These are phyloP conservation scores for Phyllostomus hastatus DNA, from an alignment of 2,113 vertebrate genomes.

Conservation along the genomic window DNA sequence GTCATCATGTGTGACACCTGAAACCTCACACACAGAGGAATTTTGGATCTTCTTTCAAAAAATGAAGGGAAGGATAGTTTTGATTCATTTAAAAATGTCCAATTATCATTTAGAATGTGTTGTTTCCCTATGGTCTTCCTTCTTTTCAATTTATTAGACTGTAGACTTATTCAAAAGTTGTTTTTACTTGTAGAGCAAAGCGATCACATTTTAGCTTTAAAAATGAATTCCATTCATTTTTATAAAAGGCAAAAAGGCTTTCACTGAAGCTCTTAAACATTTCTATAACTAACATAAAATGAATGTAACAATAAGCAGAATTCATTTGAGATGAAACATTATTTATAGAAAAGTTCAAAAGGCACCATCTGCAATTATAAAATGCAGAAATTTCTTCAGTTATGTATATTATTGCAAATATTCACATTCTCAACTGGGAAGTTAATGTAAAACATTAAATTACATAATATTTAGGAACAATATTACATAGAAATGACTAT, in stretches of 20 bases:
- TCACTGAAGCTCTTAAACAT: background rate
- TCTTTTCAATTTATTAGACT: background rate
- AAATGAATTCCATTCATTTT: background rate
- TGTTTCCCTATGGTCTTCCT: background rate
- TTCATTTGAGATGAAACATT: background rate
- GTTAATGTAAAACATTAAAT: background rate
- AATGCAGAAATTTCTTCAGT: background rate
- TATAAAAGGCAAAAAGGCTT: background rate
- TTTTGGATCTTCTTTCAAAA: background rate
- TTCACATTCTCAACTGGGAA: background rate
- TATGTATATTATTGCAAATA: background rate
- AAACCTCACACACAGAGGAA: background rate
- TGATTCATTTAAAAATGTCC: background rate
- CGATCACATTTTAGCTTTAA: background rate
- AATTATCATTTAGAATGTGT: background rate
- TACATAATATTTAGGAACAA: background rate
- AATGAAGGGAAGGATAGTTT: background rate
- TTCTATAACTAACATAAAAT: background rate
- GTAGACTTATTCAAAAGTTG: background rate
- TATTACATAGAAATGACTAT: background rate
- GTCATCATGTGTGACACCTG: background rate
- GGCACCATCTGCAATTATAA: background rate
- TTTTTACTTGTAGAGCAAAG: background rate
- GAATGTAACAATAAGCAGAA: background rate
- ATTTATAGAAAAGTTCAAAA: constrained; percentile 5